Evolutionary conservation across 1,140 invertebrate species (phyloP), one percentile per base, ranked within the genome.

Genomic region (Galendromus occidentalis): DNA sequence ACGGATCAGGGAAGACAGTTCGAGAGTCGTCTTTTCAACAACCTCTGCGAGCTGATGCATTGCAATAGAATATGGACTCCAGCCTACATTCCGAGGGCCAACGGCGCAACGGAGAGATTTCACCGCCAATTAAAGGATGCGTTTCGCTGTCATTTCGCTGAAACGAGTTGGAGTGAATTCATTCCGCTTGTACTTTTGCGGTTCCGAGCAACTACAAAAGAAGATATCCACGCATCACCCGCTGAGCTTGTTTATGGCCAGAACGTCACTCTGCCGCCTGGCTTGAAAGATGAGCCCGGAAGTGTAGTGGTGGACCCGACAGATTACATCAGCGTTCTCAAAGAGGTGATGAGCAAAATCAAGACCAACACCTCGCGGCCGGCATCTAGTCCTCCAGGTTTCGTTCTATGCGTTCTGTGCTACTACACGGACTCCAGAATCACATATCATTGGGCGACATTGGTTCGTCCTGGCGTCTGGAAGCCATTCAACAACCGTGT

Each of bases 121-220:
- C n/a, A n/a, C n/a, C n/a, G n/a, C n/a, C n/a, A n/a, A n/a, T n/a
- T n/a, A n/a, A n/a, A n/a, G n/a, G n/a, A n/a, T n/a, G n/a, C n/a
- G n/a, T n/a, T n/a, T n/a, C n/a, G 64, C 65, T 20, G 17, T 22
- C 29, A 33, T 65, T 17, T 45, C 72, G 65, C 30, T 20, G 28
- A 14, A n/a, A n/a, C n/a, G 7, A 45, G 65, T 7, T 79, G 76
- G 76, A 66, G 68, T 1, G 68, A 73, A 25, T 22, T 64, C 0
- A 68, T 79, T 6, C 75, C 77, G 1, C 66, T 71, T 0, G 73
- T 79, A 2, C 67, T 79, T 0, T 64, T 79, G 5, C 69, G 69
- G 7, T 41, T 73, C 4, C 70, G 68, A 1, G 28, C 45, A 6
- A 47, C 65, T 6, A 39, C 70, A 1, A 75, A 76, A 28, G 69